Evolutionary conservation across 2,888 invertebrate genomes (phyloP), one percentile per base, ranked within the genome.

Genomic region (Laspeyria flexula): DNA sequence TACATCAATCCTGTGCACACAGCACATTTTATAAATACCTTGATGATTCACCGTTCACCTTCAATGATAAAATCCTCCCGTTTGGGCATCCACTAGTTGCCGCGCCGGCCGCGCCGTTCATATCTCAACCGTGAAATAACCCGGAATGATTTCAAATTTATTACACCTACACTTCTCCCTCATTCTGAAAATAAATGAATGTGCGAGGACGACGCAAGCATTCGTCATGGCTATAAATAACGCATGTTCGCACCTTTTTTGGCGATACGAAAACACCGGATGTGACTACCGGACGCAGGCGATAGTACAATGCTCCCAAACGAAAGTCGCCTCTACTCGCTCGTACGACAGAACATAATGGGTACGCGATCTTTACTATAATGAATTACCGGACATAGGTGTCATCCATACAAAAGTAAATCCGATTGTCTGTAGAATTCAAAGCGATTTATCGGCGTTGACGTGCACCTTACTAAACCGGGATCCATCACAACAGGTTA

Each of bases 261-360:
- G 90, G 91, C 83, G 75, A 81, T 87, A 85, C 85, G 81, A 87
- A 89, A 88, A 85, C 83, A 90, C 90, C 90, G 91, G 91, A 91
- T 81, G 84, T 80, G 67, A 79, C 89, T 88, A 89, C 91, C 89
- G 91, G 90, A 89, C 85, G 89, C 78, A 71, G 74, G 72, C 81
- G 75, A 77, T 75, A 80, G 86, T 84, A 83, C 86, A 83, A 75
- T 81, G 83, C 83, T 85, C 87, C 81, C 80, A 65, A 69, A 74
- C 81, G 75, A 85, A 80, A 84, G 80, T 82, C 83, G 79, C 72
- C 71, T 77, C 69, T 79, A 76, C 70, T 68, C 65, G 64, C 63
- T 66, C 54, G 64, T 43, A 61, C 50, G 45, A 73, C 61, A 58
- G 66, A 52, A 59, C 58, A 70, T 70, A 71, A 72, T 66, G 64